Conservation (phyloP, 2,113 vertebrate genomes). For the Sturnus vulgaris region DNA sequence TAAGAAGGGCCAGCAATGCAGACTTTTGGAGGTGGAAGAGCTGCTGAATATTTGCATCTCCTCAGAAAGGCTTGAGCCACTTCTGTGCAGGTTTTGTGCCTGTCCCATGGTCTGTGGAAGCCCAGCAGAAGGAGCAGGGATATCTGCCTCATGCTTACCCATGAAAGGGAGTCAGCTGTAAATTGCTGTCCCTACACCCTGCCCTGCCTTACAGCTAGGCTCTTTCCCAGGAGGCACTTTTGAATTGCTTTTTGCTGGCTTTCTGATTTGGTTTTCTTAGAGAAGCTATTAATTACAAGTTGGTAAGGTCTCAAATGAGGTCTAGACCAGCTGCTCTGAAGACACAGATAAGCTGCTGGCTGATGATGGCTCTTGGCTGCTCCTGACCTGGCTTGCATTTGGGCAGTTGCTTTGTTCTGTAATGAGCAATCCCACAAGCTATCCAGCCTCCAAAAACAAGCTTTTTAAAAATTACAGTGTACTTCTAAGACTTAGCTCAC, state of each 20-base stretch:
- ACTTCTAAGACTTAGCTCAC: slow-evolving; percentile 2
- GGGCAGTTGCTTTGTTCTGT: background rate
- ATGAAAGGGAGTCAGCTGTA: background rate
- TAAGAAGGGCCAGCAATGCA: rapidly evolving
- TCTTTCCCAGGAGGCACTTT: background rate
- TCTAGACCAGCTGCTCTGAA: background rate
- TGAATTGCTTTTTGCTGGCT: background rate
- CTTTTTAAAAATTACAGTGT: background rate
- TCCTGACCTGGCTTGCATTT: background rate
- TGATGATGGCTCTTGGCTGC: background rate
- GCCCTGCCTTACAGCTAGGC: background rate
- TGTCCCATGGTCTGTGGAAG: background rate
- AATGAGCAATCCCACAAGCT: background rate
- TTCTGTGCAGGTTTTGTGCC: background rate
- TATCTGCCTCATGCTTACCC: background rate
- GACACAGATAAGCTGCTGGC: background rate
- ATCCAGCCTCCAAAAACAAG: background rate
- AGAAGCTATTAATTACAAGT: background rate
- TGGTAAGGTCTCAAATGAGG: background rate
- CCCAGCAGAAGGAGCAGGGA: background rate
- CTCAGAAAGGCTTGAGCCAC: background rate
- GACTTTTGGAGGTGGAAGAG: background rate
- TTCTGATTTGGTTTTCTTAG: background rate
- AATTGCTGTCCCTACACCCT: background rate
- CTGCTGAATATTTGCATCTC: background rate